Conservation (phyloP, 2,888 invertebrate species). For the Drosophila borborema region DNA sequence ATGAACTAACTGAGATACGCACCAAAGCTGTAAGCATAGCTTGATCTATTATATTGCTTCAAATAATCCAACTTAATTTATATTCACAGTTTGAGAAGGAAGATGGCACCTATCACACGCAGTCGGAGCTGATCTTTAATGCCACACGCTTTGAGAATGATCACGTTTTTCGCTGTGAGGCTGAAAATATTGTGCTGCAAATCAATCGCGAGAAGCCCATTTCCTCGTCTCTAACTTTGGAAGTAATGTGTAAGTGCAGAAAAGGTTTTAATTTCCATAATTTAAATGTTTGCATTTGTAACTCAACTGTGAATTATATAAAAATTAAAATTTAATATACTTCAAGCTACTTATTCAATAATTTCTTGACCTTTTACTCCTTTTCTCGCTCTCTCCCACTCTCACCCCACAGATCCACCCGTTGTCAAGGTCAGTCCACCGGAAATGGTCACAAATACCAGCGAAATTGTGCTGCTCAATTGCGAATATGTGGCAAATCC, state of each 20-base stretch:
- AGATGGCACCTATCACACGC: conserved; percentile 93
- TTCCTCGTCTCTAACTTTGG: conserved; percentile 89
- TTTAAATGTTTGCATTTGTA: too few species aligned
- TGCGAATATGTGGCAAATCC: conserved; percentile 96
- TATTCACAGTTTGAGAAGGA: conserved; percentile 86
- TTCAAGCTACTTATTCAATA: neutral
- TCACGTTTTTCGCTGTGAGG: conserved; percentile 91
- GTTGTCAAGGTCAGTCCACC: conserved; percentile 91
- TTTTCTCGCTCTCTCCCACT: neutral
- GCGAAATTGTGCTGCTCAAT: conserved; percentile 89
- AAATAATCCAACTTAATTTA: neutral
- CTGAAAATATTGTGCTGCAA: conserved; percentile 92
- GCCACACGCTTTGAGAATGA: conserved; percentile 93
- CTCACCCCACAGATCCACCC: conserved; percentile 91
- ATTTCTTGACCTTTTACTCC: neutral
- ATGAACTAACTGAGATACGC: conserved; percentile 83
- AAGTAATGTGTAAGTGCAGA: conserved; percentile 92
- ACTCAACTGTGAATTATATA: too few species aligned
- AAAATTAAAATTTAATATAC: neutral
- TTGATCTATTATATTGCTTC: neutral
- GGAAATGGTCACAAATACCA: conserved; percentile 92
- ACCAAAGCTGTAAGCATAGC: conserved; percentile 85
- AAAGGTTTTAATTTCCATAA: neutral
- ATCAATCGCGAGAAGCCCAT: conserved; percentile 91
- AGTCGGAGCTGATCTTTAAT: conserved; percentile 91